Percentiles rank a stretch among this genome's conserved stretches.
Conservation (phyloP, 2,113 vertebrate species). For the Gadus chalcogrammus region DNA sequence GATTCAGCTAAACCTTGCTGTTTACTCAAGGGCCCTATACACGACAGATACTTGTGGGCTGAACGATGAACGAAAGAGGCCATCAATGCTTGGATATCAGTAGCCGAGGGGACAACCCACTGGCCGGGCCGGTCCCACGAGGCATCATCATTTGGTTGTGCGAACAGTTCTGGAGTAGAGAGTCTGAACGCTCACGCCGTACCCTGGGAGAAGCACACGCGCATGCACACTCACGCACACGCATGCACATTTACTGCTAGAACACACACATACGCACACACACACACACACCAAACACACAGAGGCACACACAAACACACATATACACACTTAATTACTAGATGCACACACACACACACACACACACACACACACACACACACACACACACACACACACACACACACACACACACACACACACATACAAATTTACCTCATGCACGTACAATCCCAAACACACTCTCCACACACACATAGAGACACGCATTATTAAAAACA, state of each 20-base stretch:
- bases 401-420: constrained; percentile 7
- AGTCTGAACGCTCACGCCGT: not conserved
- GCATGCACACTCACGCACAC: not conserved
- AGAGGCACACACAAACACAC: too few relatives aligned
- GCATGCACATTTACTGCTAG: not conserved
- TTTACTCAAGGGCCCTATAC: too few relatives aligned
- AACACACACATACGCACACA: too few relatives aligned
- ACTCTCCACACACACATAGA: not conserved
- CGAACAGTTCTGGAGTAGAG: not conserved
- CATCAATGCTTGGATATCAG: too few relatives aligned
- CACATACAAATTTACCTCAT: too few relatives aligned
- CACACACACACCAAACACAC: constrained; percentile 2
- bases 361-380: constrained; percentile 9
- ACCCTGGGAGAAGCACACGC: not conserved
- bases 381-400: constrained; percentile 16
- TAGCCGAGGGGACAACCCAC: not conserved
- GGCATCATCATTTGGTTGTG: not conserved
- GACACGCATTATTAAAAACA: too few relatives aligned
- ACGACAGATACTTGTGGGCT: too few relatives aligned
- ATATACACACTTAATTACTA: too few relatives aligned
- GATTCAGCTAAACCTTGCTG: too few relatives aligned
- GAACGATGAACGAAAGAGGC: too few relatives aligned
- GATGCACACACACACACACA: not conserved
- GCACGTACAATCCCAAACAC: too few relatives aligned
- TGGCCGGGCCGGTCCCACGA: not conserved